A percentile compares a stretch with the other conserved stretches of the same genome.
Evolutionary conservation across 2,888 invertebrate genomes (phyloP).

Genomic region (Bhutanitis thaidina): DNA sequence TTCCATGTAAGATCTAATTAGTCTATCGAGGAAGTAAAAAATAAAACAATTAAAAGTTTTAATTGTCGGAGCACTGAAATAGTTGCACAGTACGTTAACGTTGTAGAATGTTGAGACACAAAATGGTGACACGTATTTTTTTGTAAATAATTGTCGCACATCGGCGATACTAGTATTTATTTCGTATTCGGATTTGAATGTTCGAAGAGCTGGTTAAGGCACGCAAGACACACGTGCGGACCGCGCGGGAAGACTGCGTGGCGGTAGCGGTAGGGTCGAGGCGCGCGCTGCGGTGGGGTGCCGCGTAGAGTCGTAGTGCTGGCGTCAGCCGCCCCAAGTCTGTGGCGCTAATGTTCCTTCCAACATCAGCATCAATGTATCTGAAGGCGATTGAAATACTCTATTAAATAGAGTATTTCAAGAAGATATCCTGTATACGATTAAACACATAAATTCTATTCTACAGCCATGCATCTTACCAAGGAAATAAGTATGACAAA

Average conservation of each 20-base stretch:
- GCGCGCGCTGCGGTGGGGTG: slow-evolving; percentile 57
- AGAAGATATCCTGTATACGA: no score
- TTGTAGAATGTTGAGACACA: slow-evolving; percentile 39
- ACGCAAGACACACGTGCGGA: slow-evolving; percentile 73
- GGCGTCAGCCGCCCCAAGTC: slow-evolving; percentile 42
- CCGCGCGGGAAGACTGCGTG: slow-evolving; percentile 80
- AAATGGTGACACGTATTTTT: slow-evolving; percentile 39
- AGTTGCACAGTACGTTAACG: slow-evolving; percentile 42
- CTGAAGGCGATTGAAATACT: slow-evolving; percentile 1
- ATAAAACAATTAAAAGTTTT: slow-evolving; percentile 66
- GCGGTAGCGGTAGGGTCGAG: slow-evolving; percentile 65
- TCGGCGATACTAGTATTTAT: slow-evolving; percentile 40
- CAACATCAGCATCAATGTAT: slow-evolving; percentile 19
- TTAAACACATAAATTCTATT: not conserved
- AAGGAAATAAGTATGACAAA: not conserved
- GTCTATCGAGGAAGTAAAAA: slow-evolving; percentile 65
- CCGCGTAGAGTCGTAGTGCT: slow-evolving; percentile 33
- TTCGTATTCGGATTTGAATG: slow-evolving; percentile 36
- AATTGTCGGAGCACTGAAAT: slow-evolving; percentile 62
- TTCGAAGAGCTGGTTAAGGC: slow-evolving; percentile 30
- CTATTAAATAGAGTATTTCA: not conserved
- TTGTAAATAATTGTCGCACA: slow-evolving; percentile 36
- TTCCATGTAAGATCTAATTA: slow-evolving; percentile 69
- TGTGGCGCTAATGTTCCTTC: slow-evolving; percentile 46
- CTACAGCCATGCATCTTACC: not conserved